phyloP scores from a whole-genome alignment of 2,888 invertebrate genomes.

The Orthonychiurus folsomi region DNA sequence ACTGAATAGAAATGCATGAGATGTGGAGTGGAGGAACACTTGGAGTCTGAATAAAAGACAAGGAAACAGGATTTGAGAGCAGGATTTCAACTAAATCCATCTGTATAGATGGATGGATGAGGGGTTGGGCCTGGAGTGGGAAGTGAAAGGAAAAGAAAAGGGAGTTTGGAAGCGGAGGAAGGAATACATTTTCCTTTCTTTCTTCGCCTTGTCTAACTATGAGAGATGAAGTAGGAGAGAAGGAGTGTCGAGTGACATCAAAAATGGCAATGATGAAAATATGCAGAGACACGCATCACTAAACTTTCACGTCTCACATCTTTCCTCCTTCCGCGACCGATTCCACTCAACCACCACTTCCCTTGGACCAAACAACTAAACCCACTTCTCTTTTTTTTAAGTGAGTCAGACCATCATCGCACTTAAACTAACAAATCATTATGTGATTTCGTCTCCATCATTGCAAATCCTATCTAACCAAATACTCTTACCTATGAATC shows the following conservation, averaged over 20 bases:
- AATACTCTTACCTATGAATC: too few relatives aligned
- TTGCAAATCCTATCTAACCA: too few relatives aligned
- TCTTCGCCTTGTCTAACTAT: not conserved
- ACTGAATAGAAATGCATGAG: too few relatives aligned
- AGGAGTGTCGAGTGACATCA: conserved; percentile 13
- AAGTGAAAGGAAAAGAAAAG: not conserved
- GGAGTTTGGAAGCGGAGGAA: not conserved
- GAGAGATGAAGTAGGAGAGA: not conserved
- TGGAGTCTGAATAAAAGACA: not conserved
- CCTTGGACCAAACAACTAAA: too few relatives aligned
- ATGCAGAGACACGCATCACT: conserved; percentile 24
- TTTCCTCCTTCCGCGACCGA: conserved; percentile 10
- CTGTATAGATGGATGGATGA: not conserved
- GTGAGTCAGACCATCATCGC: too few relatives aligned
- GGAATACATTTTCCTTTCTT: not conserved
- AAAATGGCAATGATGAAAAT: conserved; percentile 24
- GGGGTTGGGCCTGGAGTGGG: not conserved
- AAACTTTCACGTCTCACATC: conserved; percentile 11
- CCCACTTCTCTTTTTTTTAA: too few relatives aligned
- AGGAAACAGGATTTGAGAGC: conserved; percentile 7
- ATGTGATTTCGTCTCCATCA: too few relatives aligned
- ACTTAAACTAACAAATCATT: too few relatives aligned
- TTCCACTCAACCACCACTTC: conserved; percentile 11
- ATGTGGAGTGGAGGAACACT: too few relatives aligned
- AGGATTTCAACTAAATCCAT: not conserved